A percentile compares a stretch with the other conserved stretches of the same genome.
Conservation (phyloP, 2,888 invertebrate species). For the Protonemura montana region DNA sequence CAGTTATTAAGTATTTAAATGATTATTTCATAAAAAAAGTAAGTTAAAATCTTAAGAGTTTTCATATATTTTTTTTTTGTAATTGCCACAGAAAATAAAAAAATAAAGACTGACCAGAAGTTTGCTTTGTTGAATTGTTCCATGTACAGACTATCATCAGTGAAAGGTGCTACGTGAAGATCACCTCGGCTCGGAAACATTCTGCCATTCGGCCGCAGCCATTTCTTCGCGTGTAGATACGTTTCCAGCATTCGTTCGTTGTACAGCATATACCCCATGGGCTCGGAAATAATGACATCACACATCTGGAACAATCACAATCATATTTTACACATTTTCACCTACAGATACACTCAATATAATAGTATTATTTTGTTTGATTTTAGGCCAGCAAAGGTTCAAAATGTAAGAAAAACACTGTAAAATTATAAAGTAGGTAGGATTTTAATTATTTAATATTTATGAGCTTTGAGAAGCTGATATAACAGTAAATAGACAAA, state of each 20-base stretch:
- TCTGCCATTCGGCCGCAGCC: constrained; percentile 91
- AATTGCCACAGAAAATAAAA: background rate
- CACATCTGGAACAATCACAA: background rate
- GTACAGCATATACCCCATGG: constrained; percentile 99
- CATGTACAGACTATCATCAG: constrained; percentile 96
- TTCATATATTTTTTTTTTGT: no score
- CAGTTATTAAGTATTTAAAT: no score
- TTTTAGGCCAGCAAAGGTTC: no score
- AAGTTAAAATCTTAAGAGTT: background rate
- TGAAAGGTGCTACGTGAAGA: constrained; percentile 96
- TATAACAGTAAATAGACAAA: constrained; percentile 18
- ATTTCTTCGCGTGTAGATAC: constrained; percentile 97
- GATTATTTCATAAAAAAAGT: no score
- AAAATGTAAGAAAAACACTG: no score
- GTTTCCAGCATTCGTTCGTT: constrained; percentile 99
- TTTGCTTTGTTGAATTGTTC: constrained; percentile 98
- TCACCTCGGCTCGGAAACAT: constrained; percentile 99
- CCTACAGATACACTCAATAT: background rate
- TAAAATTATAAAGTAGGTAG: no score
- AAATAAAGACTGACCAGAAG: constrained; percentile 76
- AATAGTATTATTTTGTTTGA: no score
- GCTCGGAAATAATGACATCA: constrained; percentile 97
- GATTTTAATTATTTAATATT: no score
- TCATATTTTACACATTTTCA: background rate
- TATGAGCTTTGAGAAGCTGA: no score